A percentile compares a stretch with the other conserved stretches of the same genome.
phyloP scores from a whole-genome alignment of 2,113 vertebrate species.

The Tachysurus fulvidraco region DNA sequence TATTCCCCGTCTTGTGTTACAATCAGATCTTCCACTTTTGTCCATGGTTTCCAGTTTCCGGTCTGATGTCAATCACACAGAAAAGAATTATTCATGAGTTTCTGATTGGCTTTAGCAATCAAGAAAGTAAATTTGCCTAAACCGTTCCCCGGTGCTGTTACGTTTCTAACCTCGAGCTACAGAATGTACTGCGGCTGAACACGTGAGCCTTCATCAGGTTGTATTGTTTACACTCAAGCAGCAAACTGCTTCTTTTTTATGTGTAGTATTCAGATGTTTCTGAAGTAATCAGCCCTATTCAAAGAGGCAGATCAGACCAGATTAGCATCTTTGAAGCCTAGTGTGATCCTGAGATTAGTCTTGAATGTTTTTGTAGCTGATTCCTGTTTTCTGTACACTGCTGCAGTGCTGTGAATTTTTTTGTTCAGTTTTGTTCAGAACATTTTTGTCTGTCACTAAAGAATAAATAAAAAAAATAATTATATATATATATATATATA shows the following conservation, averaged over 20 bases:
- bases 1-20: background rate
- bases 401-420: background rate
- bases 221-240: background rate
- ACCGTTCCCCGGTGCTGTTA: background rate
- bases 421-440: background rate
- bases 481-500: background rate
- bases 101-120: background rate
- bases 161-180: background rate
- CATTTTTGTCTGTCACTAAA: background rate
- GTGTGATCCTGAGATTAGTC: background rate
- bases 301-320: constrained; percentile 2
- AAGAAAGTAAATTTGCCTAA: background rate
- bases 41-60: background rate
- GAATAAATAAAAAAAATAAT: background rate
- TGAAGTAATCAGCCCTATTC: constrained; percentile 17
- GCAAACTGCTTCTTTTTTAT: constrained; percentile 4
- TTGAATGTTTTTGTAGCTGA: background rate
- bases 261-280: background rate
- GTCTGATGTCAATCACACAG: background rate
- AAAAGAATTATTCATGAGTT: background rate
- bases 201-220: background rate
- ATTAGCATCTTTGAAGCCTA: background rate
- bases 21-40: background rate
- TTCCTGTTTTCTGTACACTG: background rate
- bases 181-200: background rate